A percentile compares a stretch with the other conserved stretches of the same genome.
Conservation (phyloP, 2,888 invertebrate species). For the Dugesia japonica region DNA sequence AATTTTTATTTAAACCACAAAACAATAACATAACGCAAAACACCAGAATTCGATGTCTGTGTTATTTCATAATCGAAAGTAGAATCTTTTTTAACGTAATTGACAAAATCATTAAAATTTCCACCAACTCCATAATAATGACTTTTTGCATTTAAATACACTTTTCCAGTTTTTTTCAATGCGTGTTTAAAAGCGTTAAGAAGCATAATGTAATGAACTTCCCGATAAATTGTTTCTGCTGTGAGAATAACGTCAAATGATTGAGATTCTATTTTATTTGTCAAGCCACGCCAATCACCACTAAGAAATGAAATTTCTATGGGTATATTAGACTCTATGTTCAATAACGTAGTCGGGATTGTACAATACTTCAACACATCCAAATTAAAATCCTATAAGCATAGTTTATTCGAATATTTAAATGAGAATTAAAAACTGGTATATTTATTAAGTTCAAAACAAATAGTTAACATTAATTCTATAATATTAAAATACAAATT, state of each 20-base stretch:
- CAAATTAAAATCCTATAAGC: not conserved
- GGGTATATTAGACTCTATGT: not conserved
- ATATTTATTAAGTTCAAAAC: too few relatives aligned
- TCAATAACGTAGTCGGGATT: constrained; percentile 1
- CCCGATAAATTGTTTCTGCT: not conserved
- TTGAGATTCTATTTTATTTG: not conserved
- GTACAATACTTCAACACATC: constrained; percentile 25
- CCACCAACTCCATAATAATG: constrained; percentile 11
- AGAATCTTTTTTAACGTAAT: not conserved
- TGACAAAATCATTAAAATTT: not conserved
- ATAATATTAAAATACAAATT: too few relatives aligned
- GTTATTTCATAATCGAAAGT: not conserved
- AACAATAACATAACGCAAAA: not conserved
- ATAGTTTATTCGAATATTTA: too few relatives aligned
- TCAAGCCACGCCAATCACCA: not conserved
- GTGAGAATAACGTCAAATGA: not conserved
- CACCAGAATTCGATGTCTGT: not conserved
- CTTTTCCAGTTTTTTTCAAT: not conserved
- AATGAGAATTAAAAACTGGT: too few relatives aligned
- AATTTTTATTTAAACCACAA: not conserved
- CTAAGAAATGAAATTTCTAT: not conserved
- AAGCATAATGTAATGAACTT: not conserved
- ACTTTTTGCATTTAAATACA: not conserved
- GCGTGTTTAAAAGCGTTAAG: not conserved
- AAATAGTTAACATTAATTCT: too few relatives aligned